Conservation (phyloP, 2,888 invertebrate species). For the Eilema sororculum region DNA sequence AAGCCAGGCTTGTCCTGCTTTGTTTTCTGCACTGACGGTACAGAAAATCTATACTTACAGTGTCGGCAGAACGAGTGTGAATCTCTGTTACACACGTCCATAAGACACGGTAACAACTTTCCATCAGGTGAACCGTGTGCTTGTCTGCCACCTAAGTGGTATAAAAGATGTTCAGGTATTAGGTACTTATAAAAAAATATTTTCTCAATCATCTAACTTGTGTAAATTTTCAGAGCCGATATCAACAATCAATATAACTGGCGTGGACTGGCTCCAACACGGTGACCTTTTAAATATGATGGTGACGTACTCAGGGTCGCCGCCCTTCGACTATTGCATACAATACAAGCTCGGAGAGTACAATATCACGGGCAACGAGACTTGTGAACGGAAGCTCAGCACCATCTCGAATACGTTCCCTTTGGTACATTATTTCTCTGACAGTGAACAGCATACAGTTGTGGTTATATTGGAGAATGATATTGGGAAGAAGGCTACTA, state of each 20-base stretch:
- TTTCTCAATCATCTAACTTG: background rate
- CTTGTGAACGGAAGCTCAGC: slow-evolving; percentile 81
- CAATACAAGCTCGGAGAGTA: slow-evolving; percentile 88
- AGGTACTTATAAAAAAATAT: no score
- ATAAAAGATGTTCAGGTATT: no score
- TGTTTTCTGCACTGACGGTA: no score
- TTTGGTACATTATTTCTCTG: slow-evolving; percentile 90
- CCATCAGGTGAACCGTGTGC: no score
- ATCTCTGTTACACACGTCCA: no score
- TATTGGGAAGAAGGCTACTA: slow-evolving; percentile 89
- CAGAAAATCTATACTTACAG: no score
- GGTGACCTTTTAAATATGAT: slow-evolving; percentile 91
- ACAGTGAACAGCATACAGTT: slow-evolving; percentile 91
- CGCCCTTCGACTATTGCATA: slow-evolving; percentile 91
- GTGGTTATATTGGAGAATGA: slow-evolving; percentile 93
- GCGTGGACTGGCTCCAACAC: slow-evolving; percentile 93
- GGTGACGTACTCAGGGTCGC: slow-evolving; percentile 91
- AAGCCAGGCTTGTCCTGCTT: no score
- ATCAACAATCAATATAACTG: slow-evolving; percentile 89
- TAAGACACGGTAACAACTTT: no score
- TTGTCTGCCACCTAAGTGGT: no score
- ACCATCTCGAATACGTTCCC: slow-evolving; percentile 88
- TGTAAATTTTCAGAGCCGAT: slow-evolving; percentile 89
- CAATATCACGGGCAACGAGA: slow-evolving; percentile 93
- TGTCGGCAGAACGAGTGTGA: no score